Percentiles rank a stretch among this genome's conserved stretches.
Conservation (phyloP, 2,113 vertebrate species). For the cat (Felis catus) region F.catus_Fca126_mat1.0 CM031424.1:72551501-72552000, state of each 20-base stretch:
- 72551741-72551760: background rate
- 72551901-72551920: slow-evolving; percentile 31
- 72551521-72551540: slow-evolving; percentile 95
- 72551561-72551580: slow-evolving; percentile 96
- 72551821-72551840: background rate
- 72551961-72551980: slow-evolving; percentile 20
- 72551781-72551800: slow-evolving; percentile 37
- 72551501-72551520: slow-evolving; percentile 95
- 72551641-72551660: background rate
- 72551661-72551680: background rate
- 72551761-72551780: background rate
- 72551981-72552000: background rate
- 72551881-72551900: background rate
- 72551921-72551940: slow-evolving; percentile 8
- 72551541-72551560: slow-evolving; percentile 97
- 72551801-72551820: slow-evolving; percentile 13
- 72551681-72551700: background rate
- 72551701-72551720: slow-evolving; percentile 36
- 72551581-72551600: slow-evolving; percentile 56
- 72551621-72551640: slow-evolving; percentile 16
- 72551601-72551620: slow-evolving; percentile 25
- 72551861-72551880: slow-evolving; percentile 3
- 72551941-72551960: slow-evolving; percentile 31
- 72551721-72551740: slow-evolving; percentile 24
- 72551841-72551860: background rate